Evolutionary conservation across 2,888 invertebrate genomes (phyloP), one percentile per base, ranked within the genome.

Genomic region (Sussaba pulchella): DNA sequence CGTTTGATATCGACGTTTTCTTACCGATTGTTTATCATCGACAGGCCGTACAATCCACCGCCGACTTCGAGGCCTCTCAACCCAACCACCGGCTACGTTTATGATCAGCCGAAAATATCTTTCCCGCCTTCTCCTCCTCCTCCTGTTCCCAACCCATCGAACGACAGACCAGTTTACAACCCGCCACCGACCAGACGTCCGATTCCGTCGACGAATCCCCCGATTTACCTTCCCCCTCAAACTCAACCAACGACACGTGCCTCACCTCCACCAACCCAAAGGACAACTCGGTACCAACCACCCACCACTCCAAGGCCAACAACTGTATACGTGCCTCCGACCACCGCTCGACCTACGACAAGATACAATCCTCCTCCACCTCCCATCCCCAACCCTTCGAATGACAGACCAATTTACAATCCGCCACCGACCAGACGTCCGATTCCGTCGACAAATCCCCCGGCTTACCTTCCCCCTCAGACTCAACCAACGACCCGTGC

Each of bases 61-160:
- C 10, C 64, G 8, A 72, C 71, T 6, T 54, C 63, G 21, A 43
- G 19, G 19, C 39, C 54, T 36, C 43, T 39, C 66, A 52, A 26
- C 39, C 78, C 71, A 17, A 31, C 64, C 8, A 45, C 69, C 36
- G 64, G 74, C 26, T 84, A 84, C 67, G 36, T 2, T 52, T 84
- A 84, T 64, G 26, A 52, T 3, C 54, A 39, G 3, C 83, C 84
- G 9, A 77, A 73, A 12, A 31, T 76, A 47, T 75, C 77, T 50
- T 80, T 83, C 69, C 75, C 83, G 1, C 54, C 54, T 5, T 6
- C 52, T 4, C 26, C 52, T 0, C 24, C 24, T 2, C 52, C 83
- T 0, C 75, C 80, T 19, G 87, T 2, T 72, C 85, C 12, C 82
- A 89, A 66, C 14, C 39, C 80, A 19, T 73, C 79, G 5, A 47